These are phyloP conservation scores for Vulpes ferrilata DNA, from an alignment of 2,113 vertebrate species.

Conservation along the genomic window DNA sequence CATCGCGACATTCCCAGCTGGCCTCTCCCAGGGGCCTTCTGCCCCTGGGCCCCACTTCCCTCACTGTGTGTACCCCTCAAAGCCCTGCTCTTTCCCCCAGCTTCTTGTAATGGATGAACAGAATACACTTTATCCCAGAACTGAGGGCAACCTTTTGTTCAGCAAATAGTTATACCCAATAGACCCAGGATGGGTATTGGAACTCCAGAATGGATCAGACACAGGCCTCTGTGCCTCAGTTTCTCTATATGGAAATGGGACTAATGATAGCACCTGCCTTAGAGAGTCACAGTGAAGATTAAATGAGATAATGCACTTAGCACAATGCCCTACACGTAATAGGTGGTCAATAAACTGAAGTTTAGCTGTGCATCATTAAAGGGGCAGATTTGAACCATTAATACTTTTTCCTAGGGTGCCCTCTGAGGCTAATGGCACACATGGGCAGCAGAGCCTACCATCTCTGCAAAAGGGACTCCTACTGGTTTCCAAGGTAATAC, in stretches of 20 bases:
- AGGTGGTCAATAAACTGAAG: neutral
- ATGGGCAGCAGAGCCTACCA: neutral
- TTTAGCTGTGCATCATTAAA: neutral
- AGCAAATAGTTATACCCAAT: too few relatives aligned
- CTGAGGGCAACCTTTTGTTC: neutral
- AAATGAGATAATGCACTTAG: neutral
- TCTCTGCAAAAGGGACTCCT: neutral
- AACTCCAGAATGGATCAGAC: neutral
- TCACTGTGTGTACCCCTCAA: neutral
- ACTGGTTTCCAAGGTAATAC: neutral
- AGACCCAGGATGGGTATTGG: too few relatives aligned
- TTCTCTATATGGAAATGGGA: neutral
- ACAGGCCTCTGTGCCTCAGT: neutral
- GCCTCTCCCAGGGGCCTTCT: neutral
- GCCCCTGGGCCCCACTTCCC: neutral
- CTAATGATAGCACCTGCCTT: neutral
- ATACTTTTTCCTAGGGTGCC: neutral
- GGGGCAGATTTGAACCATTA: too few relatives aligned
- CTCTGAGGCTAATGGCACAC: neutral
- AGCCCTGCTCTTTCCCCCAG: neutral
- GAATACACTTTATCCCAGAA: neutral
- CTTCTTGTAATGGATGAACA: neutral
- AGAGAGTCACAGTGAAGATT: neutral
- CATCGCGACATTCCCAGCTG: fast-evolving
- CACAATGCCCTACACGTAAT: neutral